Evolutionary conservation across 2,797 vertebrate genomes (phyloP), one percentile per base, ranked within the genome.

Genomic region (Sebastes minor): DNA sequence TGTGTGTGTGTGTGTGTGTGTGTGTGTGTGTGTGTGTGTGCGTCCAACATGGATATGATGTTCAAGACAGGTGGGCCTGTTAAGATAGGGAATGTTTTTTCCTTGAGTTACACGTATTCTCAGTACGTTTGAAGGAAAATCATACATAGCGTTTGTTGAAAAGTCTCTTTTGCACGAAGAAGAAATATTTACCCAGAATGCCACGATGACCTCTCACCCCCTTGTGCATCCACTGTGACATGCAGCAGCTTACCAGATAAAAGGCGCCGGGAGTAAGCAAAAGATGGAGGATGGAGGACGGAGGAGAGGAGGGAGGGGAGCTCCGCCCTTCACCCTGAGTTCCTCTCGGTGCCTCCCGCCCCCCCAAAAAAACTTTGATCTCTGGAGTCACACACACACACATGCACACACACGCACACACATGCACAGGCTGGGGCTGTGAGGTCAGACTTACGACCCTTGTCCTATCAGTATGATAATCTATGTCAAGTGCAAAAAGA

Each of bases 161-260:
- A 80, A 53, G 1, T n/a, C 14, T 68, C 8, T 67, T 60, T 79
- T 5, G 30, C 56, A 49, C 5, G 23, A 83, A 67, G 60, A 76
- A 61, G 23, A 80, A 89, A 79, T 64, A 20, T 88, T 91, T 91
- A 92, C 86, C 82, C 88, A 89, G 84, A 90, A 90, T 83, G 82
- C 82, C 80, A 80, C 52, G 74, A 71, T 93, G 93, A 94, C 94
- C 92, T 93, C 82, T 92, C 84, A 93, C 89, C 93, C 78, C 71
- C 59, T 68, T 94, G 92, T 92, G 91, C 92, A 93, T 91, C 88
- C 90, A 93, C 89, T 92, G 91, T 94, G 92, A 93, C 93, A 89
- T 85, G 83, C 83, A 84, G 82, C 90, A 83, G 91, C 90, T 91
- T 83, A 91, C 69, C 83, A 84, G 81, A 93, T 92, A 92, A 94